phyloP scores from a whole-genome alignment of 2,113 vertebrate genomes.

The Corythoichthys haematopterus region DNA sequence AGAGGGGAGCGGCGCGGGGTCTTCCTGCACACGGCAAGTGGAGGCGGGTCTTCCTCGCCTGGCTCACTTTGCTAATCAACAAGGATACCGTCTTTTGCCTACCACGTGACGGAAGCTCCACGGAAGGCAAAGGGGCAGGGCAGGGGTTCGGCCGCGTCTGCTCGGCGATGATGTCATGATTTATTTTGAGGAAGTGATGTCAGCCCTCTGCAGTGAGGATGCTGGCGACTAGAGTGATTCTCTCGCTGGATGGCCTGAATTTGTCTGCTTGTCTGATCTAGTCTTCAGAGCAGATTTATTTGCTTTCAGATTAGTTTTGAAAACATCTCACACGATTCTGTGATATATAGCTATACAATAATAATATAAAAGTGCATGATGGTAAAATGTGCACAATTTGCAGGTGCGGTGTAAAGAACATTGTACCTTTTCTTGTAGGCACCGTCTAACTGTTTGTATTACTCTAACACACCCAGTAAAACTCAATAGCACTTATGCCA shows the following conservation, averaged over 20 bases:
- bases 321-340: not conserved
- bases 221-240: conserved; percentile 33
- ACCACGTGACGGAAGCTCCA: conserved; percentile 48
- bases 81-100: conserved; percentile 33
- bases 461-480: no score
- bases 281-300: conserved; percentile 1
- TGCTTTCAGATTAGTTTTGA: not conserved
- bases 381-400: not conserved
- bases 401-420: conserved; percentile 12
- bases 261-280: conserved; percentile 13
- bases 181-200: conserved; percentile 78
- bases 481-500: no score
- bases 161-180: conserved; percentile 72
- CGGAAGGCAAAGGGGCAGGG: conserved; percentile 41
- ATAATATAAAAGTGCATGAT: not conserved
- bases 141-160: conserved; percentile 56
- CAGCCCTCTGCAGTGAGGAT: conserved; percentile 68
- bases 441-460: no score
- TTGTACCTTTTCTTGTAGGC: no score
- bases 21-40: conserved; percentile 48
- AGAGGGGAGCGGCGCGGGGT: conserved; percentile 46
- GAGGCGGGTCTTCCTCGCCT: conserved; percentile 46
- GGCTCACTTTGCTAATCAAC: conserved; percentile 50
- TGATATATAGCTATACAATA: not conserved
- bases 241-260: conserved; percentile 14